A percentile compares a stretch with the other conserved stretches of the same genome.
Evolutionary conservation across 2,797 vertebrate genomes (phyloP).

Genomic region (Sarcoramphus papa): DNA sequence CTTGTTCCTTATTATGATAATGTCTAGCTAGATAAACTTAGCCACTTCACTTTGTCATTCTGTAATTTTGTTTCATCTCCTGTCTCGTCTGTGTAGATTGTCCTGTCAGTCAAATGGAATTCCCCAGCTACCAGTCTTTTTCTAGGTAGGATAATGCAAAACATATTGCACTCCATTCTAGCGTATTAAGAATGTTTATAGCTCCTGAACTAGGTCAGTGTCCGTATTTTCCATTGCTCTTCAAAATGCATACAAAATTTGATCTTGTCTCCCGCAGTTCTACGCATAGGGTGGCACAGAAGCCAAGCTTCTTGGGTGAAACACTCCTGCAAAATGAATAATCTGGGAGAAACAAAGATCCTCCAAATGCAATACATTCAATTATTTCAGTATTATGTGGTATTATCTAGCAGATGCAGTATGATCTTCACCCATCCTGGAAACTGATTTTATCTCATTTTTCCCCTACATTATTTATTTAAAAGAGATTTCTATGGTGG

Average conservation of each 20-base stretch:
- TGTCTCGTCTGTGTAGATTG: neutral
- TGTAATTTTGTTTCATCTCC: neutral
- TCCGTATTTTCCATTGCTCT: neutral
- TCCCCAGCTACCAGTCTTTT: neutral
- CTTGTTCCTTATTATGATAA: neutral
- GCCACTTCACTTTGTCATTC: neutral
- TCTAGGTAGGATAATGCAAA: neutral
- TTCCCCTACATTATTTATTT: neutral
- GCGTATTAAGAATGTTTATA: neutral
- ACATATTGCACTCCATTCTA: neutral
- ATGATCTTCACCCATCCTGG: neutral
- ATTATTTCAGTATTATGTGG: neutral
- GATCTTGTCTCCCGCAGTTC: neutral
- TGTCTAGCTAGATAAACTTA: neutral
- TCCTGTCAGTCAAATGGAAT: neutral
- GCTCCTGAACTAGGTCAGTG: neutral
- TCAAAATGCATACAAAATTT: neutral
- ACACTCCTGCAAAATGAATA: neutral
- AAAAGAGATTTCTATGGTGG: neutral
- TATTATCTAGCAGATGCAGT: neutral
- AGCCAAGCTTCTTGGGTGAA: neutral
- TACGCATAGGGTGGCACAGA: neutral
- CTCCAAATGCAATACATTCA: neutral
- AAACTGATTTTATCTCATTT: neutral
- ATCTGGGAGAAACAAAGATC: neutral